Percentiles rank a stretch among this genome's conserved stretches.
phyloP scores from a whole-genome alignment of 2,888 invertebrate genomes.

The Platycnemis pennipes region DNA sequence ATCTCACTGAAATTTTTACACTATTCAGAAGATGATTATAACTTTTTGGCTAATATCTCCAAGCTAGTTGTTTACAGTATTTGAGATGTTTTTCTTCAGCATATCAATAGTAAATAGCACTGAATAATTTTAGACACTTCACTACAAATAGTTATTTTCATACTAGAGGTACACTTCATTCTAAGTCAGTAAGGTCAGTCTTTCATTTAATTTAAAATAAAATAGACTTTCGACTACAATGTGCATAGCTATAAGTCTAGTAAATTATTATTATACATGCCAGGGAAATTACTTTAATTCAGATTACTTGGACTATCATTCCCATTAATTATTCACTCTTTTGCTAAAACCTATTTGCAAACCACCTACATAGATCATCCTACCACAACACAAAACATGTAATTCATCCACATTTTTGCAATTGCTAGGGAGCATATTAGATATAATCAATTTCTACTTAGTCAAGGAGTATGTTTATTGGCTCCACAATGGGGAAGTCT shows the following conservation, averaged over 20 bases:
- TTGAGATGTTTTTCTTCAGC: background rate
- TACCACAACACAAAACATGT: background rate
- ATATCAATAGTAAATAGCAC: background rate
- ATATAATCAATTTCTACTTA: background rate
- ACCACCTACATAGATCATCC: background rate
- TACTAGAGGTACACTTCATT: background rate
- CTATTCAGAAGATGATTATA: background rate
- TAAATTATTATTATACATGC: background rate
- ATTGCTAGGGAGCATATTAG: background rate
- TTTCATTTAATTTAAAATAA: slow-evolving; percentile 29
- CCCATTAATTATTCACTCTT: background rate
- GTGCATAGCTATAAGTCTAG: background rate
- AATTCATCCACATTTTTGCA: background rate
- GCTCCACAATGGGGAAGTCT: background rate
- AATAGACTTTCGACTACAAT: background rate
- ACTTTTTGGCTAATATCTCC: background rate
- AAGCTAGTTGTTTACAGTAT: slow-evolving; percentile 42
- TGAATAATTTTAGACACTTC: slow-evolving; percentile 20
- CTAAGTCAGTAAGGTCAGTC: slow-evolving; percentile 54
- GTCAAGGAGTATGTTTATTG: background rate
- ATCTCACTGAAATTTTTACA: background rate
- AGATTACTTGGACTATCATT: background rate
- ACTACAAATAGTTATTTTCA: slow-evolving; percentile 8
- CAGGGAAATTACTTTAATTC: background rate
- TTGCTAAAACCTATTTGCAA: background rate